A percentile compares a stretch with the other conserved stretches of the same genome.
phyloP scores from a whole-genome alignment of 2,888 invertebrate species.

The Synanthedon andrenaeformis region DNA sequence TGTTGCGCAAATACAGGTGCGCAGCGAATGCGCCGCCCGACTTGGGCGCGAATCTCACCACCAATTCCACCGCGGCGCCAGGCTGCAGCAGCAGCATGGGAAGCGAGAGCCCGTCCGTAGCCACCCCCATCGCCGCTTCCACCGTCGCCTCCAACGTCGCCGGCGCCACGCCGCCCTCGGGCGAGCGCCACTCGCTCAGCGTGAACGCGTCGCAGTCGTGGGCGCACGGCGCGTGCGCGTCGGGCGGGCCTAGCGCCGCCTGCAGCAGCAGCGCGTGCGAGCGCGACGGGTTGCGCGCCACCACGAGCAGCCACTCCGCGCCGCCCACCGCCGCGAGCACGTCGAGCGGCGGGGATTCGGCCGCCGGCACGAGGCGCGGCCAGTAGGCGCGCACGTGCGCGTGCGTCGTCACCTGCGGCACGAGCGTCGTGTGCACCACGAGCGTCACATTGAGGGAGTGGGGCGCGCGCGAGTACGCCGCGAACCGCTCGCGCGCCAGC shows the following conservation, averaged over 20 bases:
- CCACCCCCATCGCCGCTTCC: slow-evolving; percentile 3
- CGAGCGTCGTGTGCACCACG: slow-evolving; percentile 80
- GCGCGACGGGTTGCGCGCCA: slow-evolving; percentile 79
- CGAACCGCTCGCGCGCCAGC: slow-evolving; percentile 14
- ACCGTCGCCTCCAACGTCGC: slow-evolving; percentile 7
- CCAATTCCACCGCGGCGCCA: slow-evolving; percentile 58
- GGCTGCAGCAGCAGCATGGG: slow-evolving; percentile 66
- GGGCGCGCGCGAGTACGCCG: slow-evolving; percentile 32
- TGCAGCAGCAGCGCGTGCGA: slow-evolving; percentile 78
- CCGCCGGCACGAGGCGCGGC: slow-evolving; percentile 5
- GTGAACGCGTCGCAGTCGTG: slow-evolving; percentile 23
- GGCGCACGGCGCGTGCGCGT: slow-evolving; percentile 8
- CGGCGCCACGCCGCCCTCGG: slow-evolving; percentile 13
- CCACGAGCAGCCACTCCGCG: slow-evolving; percentile 73
- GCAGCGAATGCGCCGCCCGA: slow-evolving; percentile 51
- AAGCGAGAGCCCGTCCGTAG: slow-evolving; percentile 8
- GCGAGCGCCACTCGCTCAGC: slow-evolving; percentile 27
- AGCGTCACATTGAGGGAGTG: slow-evolving; percentile 76
- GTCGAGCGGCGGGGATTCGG: slow-evolving; percentile 14
- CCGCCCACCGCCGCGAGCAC: slow-evolving; percentile 70
- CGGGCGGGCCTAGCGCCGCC: slow-evolving; percentile 15
- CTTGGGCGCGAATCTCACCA: slow-evolving; percentile 56
- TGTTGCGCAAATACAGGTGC: slow-evolving; percentile 80
- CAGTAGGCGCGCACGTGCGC: slow-evolving; percentile 20
- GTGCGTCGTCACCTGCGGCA: slow-evolving; percentile 40